Base-by-base conservation (phyloP, 2,113 vertebrate species). In the Antigone vipio region DNA sequence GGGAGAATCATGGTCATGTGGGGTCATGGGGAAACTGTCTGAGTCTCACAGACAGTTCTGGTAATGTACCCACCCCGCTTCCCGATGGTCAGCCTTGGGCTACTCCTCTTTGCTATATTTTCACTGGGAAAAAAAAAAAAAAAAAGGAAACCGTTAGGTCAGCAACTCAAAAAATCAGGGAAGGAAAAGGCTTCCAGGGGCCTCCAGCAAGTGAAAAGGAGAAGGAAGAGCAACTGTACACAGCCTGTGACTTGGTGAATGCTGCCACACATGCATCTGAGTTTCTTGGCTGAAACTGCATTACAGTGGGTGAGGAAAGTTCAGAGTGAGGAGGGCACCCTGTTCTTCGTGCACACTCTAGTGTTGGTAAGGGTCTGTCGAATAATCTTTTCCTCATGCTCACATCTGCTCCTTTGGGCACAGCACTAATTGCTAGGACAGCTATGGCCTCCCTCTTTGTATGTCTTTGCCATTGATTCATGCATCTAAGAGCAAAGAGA, bases 131-230 rank as follows among this genome's bases (percentile, higher is more conserved):
- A 38, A 38, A 38, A 4, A 19, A 13, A 18, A 11, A 23, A 52
- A n/a, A 35, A 50, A 75, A 22, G 42, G 53, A 95, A 96, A 72
- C 84, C 1, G 4, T 95, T 96, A 71, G 47, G 38, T 95, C 79
- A 90, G 82, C 82, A 93, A 52, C 88, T 84, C 59, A 73, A 58
- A 93, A 67, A 93, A 68, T 90, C 35, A 44, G 66, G 88, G 77
- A 94, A 94, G 89, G 87, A 95, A 91, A 92, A 95, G 66, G 38
- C n/a, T 91, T 85, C 89, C 93, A 77, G 67, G 55, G 56, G 11
- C 71, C 47, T 96, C 67, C 73, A 75, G 76, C 45, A 3, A 60
- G 22, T 81, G 72, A 88, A 96, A 97, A 94, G 88, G 74, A 96
- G 94, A 95, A 97, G 95, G 93, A 96, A 92, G 72, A 89, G 60